Base-by-base conservation (phyloP, 2,888 invertebrate genomes). In the Meghimatium bilineatum region DNA sequence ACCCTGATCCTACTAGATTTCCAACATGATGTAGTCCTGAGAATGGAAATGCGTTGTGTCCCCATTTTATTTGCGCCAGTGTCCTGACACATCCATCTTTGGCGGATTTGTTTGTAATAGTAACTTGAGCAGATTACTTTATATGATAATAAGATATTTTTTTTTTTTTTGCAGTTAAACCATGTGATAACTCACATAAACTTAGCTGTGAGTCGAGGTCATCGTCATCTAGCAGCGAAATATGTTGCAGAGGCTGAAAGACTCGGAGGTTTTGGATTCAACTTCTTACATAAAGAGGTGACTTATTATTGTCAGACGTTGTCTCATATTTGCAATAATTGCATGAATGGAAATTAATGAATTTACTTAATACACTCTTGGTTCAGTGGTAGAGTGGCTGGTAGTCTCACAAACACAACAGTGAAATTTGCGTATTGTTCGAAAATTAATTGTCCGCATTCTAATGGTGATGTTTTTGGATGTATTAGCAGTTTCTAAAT, bases 201-300 rank as follows among this genome's bases (percentile, higher is more conserved):
- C 76, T 84, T 87, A 76, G 94, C 94, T n/a, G 90, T 94, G 10
- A 88, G 92, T 44, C 85, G 87, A 85, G 95, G 95, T 17, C 92
- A 94, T 88, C 87, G 93, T 75, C 92, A 93, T 86, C 83, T 94
- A 66, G 94, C 94, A 36, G 93, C 92, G 12, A 88, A 91, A 66
- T 88, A 94, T 49, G 90, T 94, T 10, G 90, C 92, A 67, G 92
- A 93, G 60, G 91, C 91, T 34, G 85, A 92, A 69, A 92, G 91
- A 76, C 86, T 88, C 29, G 91, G 92, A 67, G 92, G 92, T 26
- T 91, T 88, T 88, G 93, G 93, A 49, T 94, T 94, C 80, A 93
- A 93, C 87, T 91, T 90, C 80, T 89, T 94, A 34, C 94, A 94
- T 87, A 91, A 92, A 89, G 91, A 93, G 87, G 93, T 93, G 74